Evolutionary conservation across 2,888 invertebrate genomes (phyloP), one percentile per base, ranked within the genome.

Genomic region (Hydrotaea cyrtoneurina): DNA sequence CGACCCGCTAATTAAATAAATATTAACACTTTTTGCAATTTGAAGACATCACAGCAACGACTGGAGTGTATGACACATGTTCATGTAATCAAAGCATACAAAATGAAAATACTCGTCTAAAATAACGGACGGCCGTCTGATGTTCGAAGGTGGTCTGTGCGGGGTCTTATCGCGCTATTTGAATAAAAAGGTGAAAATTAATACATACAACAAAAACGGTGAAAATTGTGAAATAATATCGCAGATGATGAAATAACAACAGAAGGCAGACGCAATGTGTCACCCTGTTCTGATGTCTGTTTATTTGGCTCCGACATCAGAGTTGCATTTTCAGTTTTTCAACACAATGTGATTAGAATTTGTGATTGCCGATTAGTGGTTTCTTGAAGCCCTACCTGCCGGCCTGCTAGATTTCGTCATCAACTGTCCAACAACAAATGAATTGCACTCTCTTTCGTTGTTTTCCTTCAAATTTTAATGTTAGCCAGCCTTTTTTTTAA

Each of bases 1-100:
- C 64, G 69, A 23, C 74, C 75, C 72, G 72, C 66, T 83, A 31
- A 76, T 57, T 46, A 59, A 69, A 64, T 69, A 17, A 23, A 55
- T 36, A 39, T 73, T 50, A 50, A 50, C 50, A 50, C 2, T 2
- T 43, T 43, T 43, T 43, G 43, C 50, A 50, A 50, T n/a, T 15
- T 50, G 50, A n/a, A n/a, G n/a, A 50, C 13, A 13, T 15, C n/a
- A 4, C 7, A 31, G 31, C 31, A 31, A n/a, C n/a, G n/a, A n/a
- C n/a, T n/a, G n/a, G n/a, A n/a, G n/a, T n/a, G n/a, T n/a, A 50
- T 50, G 50, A 50, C 50, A 50, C 50, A 50, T 43, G 43, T n/a
- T 39, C n/a, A 43, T 2, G 43, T 11, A 2, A 43, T 7, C 43
- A 7, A 36, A 8, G 3, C 36, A 36, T 3, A 3, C 36, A 10